Base-by-base conservation (phyloP, 2,888 invertebrate species). In the Diarsia rubi region DNA sequence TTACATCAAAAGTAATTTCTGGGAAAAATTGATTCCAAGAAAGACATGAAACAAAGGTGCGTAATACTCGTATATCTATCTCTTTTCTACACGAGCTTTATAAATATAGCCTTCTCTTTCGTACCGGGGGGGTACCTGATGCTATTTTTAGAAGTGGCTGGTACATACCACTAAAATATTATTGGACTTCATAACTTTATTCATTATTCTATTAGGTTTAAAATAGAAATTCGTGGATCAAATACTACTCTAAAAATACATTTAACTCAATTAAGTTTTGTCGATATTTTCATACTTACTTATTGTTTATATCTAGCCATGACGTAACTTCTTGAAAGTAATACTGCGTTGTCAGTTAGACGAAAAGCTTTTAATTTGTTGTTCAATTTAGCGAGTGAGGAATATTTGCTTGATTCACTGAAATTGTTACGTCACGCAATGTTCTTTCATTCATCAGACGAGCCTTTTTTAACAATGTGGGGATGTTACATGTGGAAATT, bases 131-230 rank as follows among this genome's bases (percentile, higher is more conserved):
- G 90, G 91, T 87, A 91, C 91, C 90, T 92, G 85, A 66, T 85
- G 88, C 92, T 93, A 92, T 91, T 91, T 93, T 91, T 92, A 92
- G 92, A 89, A 73, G 67, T 79, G 86, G 78, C 88, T 86, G 86
- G 86, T 85, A 85, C 42, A 21, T 75, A 74, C 75, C 47, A 66
- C 67, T 81, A 72, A 73, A 83, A 75, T 82, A 83, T 85, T 84
- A 87, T 81, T 82, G 75, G 45, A 74, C 27, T 75, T 73, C 59
- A n/a, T n/a, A 76, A 81, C 65, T 78, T 81, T 75, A 69, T 47
- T 76, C 71, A 74, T 72, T 70, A 75, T 79, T 82, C 57, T 75
- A 66, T 69, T 16, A 63, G 52, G 71, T 67, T 73, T 62, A 60
- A 81, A 82, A 82, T 85, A 79, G 73, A 74, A 62, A 67, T 60